These are phyloP conservation scores for Selenia dentaria DNA, from an alignment of 2,888 invertebrate genomes.

Conservation along the genomic window DNA sequence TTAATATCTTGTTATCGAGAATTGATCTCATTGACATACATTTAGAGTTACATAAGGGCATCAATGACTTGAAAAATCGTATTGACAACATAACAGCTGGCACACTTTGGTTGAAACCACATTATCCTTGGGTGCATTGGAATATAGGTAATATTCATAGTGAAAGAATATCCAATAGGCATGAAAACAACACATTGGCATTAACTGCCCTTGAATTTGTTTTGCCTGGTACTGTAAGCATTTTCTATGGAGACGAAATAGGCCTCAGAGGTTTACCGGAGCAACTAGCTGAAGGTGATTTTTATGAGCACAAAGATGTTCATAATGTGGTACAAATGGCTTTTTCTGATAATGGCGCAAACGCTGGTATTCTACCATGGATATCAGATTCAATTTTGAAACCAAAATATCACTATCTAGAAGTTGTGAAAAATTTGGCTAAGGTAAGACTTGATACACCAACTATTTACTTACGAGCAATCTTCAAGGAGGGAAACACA, in stretches of 20 bases:
- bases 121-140: conserved; percentile 93
- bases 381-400: conserved; percentile 81
- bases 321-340: conserved; percentile 90
- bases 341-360: conserved; percentile 74
- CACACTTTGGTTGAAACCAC: conserved; percentile 85
- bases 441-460: conserved; percentile 86
- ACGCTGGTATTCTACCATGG: conserved; percentile 86
- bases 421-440: conserved; percentile 85
- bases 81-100: conserved; percentile 84
- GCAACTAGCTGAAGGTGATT: conserved; percentile 82
- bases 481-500: conserved; percentile 86
- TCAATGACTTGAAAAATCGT: conserved; percentile 82
- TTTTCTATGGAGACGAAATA: conserved; percentile 97
- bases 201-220: conserved; percentile 90
- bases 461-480: conserved; percentile 89
- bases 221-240: conserved; percentile 93
- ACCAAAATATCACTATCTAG: conserved; percentile 77
- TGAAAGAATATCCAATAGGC: conserved; percentile 83
- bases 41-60: conserved; percentile 84
- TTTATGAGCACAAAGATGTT: conserved; percentile 84
- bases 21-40: conserved; percentile 90
- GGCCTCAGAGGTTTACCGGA: conserved; percentile 85
- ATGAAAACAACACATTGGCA: conserved; percentile 87
- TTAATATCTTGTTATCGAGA: conserved; percentile 85
- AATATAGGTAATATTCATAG: conserved; percentile 88